phyloP scores from a whole-genome alignment of 1,140 invertebrate species.

The Drosophila sulfurigaster region DNA sequence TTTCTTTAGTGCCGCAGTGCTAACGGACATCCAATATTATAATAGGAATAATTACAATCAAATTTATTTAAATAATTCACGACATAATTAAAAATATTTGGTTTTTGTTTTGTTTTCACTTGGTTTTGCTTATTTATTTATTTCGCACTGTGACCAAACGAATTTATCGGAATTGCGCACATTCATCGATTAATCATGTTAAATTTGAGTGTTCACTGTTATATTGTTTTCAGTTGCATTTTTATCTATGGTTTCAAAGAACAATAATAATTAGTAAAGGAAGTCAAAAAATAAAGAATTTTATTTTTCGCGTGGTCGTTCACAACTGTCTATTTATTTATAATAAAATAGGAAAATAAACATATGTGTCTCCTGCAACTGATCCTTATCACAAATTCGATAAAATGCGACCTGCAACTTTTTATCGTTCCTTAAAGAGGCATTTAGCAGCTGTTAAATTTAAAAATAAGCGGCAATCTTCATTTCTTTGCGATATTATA shows the following conservation, averaged over 20 bases:
- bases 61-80: constrained; percentile 1
- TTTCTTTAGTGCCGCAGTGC: neutral
- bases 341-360: too few species aligned
- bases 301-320: too few species aligned
- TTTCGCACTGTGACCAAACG: neutral
- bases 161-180: neutral
- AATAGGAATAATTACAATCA: neutral
- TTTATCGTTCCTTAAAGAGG: too few species aligned
- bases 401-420: too few species aligned
- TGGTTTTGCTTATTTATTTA: constrained; percentile 2
- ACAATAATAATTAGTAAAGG: too few species aligned
- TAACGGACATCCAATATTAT: neutral
- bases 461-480: too few species aligned
- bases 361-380: too few species aligned
- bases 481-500: too few species aligned
- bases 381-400: too few species aligned
- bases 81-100: constrained; percentile 1
- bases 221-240: neutral
- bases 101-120: neutral
- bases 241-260: neutral
- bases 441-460: too few species aligned
- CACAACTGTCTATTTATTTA: too few species aligned
- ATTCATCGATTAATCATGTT: neutral
- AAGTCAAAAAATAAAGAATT: too few species aligned
- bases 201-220: neutral